Conservation (phyloP, 2,888 invertebrate species). For the Tenthredo livida region DNA sequence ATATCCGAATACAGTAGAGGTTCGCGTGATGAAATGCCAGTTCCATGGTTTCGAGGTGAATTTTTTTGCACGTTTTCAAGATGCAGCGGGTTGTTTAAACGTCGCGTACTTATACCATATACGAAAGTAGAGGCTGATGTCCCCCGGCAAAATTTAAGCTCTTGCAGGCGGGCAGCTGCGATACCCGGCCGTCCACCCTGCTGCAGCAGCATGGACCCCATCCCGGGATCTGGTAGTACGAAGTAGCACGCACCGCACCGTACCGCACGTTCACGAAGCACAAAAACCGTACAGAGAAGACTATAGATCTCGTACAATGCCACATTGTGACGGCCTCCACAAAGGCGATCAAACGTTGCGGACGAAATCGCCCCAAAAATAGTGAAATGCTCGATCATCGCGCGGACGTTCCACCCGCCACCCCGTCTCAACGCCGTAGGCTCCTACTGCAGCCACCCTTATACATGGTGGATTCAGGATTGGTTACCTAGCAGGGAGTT, state of each 20-base stretch:
- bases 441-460: not conserved
- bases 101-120: not conserved
- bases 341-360: constrained; percentile 64
- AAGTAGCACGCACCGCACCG: constrained; percentile 34
- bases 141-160: constrained; percentile 51
- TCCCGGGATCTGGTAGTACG: constrained; percentile 34
- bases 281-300: constrained; percentile 68
- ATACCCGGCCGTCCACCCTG: constrained; percentile 23
- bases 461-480: not conserved
- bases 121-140: not conserved
- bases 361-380: constrained; percentile 57
- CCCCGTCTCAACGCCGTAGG: constrained; percentile 37
- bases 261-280: constrained; percentile 54
- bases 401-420: constrained; percentile 50
- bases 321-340: constrained; percentile 71
- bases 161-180: constrained; percentile 50
- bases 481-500: constrained; percentile 16
- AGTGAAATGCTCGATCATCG: constrained; percentile 63
- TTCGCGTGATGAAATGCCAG: constrained; percentile 4
- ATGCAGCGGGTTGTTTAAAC: constrained; percentile 5
- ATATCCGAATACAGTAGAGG: not conserved
- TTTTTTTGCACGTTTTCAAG: not conserved
- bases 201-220: constrained; percentile 42
- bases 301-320: constrained; percentile 70
- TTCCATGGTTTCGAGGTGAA: not conserved